Conservation (phyloP, 1,140 invertebrate genomes). For the Diploscapter pachys region DNA sequence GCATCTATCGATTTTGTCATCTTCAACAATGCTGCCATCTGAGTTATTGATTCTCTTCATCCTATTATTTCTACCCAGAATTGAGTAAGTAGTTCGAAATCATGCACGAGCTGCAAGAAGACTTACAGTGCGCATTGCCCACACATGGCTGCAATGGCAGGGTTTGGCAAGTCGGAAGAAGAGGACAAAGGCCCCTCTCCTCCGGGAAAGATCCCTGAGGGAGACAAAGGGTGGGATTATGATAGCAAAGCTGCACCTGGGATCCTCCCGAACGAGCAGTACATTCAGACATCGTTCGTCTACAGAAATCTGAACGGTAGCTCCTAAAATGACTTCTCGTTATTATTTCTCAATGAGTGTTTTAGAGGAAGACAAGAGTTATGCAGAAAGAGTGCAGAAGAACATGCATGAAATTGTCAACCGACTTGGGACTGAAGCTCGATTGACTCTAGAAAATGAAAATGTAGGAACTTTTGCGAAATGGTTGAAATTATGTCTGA, state of each 20-base stretch:
- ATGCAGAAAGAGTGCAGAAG: conserved; percentile 8
- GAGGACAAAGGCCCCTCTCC: no score
- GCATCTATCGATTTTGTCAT: no score
- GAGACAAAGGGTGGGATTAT: conserved; percentile 15
- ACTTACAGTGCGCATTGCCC: no score
- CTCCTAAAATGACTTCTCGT: no score
- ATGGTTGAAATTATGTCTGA: not conserved
- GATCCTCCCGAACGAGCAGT: conserved; percentile 21
- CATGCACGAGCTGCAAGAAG: no score
- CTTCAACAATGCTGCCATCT: no score
- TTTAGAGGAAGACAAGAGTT: conserved; percentile 25
- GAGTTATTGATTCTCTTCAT: no score
- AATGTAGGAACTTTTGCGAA: conserved; percentile 18
- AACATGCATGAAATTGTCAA: conserved; percentile 13
- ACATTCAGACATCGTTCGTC: conserved; percentile 21
- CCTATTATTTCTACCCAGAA: no score
- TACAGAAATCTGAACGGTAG: conserved; percentile 18
- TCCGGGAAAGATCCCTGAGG: no score
- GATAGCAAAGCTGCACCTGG: conserved; percentile 27
- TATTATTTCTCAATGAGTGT: not conserved
- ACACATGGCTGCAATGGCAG: no score
- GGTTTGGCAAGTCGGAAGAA: no score
- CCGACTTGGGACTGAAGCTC: conserved; percentile 8
- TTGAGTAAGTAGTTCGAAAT: no score
- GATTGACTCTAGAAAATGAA: conserved; percentile 28